Evolutionary conservation across 2,888 invertebrate genomes (phyloP), one percentile per base, ranked within the genome.

Genomic region (Lasioglossum morio): DNA sequence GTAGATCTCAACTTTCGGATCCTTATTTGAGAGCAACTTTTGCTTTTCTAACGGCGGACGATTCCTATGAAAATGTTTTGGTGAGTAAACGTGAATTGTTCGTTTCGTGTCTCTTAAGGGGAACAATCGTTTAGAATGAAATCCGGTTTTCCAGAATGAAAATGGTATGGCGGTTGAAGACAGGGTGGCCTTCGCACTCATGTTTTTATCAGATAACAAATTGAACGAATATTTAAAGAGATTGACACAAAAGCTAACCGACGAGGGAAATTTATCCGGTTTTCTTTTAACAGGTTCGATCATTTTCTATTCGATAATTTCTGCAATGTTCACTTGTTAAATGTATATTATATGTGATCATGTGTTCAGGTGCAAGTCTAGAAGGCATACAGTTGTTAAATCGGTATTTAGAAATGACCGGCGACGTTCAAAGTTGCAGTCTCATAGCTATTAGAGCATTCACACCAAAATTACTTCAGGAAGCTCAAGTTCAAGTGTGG

Each of bases 1-100:
- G 98, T n/a, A 97, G 97, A 91, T 96, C 96, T 34, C 97, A 98
- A 94, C 96, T 99, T 77, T 96, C 97, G n/a, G 98, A 99, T 96
- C 98, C 99, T 0, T 98, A 99, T 95, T 96, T 99, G 87, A 96
- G 98, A 92, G 98, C 98, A 10, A 97, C 98, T 95, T 99, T 99
- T 96, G 97, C 97, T 74, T 99, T 99, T 96, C 96, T 99, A 85
- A 98, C 98, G 0, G 97, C 98, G 53, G 97, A 98, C 77, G 97
- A 97, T 89, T 97, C 96, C 91, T 98, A 97, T 91, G 97, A 98
- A 80, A 96, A 96, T 86, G 97, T 98, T 90, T 95, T 98, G 96
- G 98, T 98, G 95, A 95, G 96, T 95, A 82, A 16, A 43, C 12
- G 30, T n/a, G 10, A 16, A 60, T 57, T 7, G 0, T 70, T n/a